These are phyloP conservation scores for Stercorarius parasiticus DNA, from an alignment of 2,113 vertebrate genomes.

Conservation along the genomic window DNA sequence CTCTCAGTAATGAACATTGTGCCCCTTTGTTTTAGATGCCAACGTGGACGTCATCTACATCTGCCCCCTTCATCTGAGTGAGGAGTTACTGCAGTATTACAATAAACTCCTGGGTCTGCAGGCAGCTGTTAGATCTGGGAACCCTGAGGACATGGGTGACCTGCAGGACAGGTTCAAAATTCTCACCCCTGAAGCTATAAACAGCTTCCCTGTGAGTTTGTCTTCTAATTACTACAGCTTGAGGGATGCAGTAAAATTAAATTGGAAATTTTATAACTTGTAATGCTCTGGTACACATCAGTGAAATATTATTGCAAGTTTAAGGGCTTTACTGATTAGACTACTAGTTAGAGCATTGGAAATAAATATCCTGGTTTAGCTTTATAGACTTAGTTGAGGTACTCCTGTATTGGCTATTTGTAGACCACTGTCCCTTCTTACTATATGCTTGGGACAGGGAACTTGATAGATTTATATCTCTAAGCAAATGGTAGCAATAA, in stretches of 20 bases:
- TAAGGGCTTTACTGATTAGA: slow-evolving; percentile 81
- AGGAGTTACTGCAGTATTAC: slow-evolving; percentile 85
- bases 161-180: slow-evolving; percentile 85
- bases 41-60: slow-evolving; percentile 91
- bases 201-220: slow-evolving; percentile 87
- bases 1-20: slow-evolving; percentile 38
- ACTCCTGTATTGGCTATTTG: slow-evolving; percentile 31
- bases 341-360: slow-evolving; percentile 74
- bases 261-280: slow-evolving; percentile 85
- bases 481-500: slow-evolving; percentile 14
- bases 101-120: slow-evolving; percentile 82
- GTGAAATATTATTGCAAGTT: slow-evolving; percentile 82
- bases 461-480: slow-evolving; percentile 63
- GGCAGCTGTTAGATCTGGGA: slow-evolving; percentile 75
- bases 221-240: slow-evolving; percentile 79
- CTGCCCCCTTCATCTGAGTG: slow-evolving; percentile 79
- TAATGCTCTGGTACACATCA: slow-evolving; percentile 78
- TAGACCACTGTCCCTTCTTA: slow-evolving; percentile 13
- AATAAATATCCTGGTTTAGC: slow-evolving; percentile 78
- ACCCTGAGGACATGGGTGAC: slow-evolving; percentile 67
- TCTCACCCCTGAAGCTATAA: slow-evolving; percentile 88
- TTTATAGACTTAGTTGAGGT: slow-evolving; percentile 66
- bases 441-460: slow-evolving; percentile 4
- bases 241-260: slow-evolving; percentile 81
- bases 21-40: slow-evolving; percentile 80